Evolutionary conservation across 2,797 vertebrate genomes (phyloP).

Genomic region (Hemibagrus guttatus): DNA sequence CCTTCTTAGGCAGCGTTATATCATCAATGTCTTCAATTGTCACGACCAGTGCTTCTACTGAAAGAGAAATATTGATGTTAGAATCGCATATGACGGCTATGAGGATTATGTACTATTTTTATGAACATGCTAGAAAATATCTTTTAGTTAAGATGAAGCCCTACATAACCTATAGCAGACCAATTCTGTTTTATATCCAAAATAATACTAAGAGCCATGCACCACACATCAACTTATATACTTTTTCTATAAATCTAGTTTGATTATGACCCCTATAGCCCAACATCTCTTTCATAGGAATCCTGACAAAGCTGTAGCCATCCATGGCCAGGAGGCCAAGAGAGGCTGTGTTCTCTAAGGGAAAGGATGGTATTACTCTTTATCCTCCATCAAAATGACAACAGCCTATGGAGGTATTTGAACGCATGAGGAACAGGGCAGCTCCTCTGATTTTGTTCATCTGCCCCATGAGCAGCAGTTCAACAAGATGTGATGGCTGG

Average conservation of each 20-base stretch:
- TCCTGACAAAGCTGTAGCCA: background rate
- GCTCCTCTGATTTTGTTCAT: background rate
- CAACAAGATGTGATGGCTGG: background rate
- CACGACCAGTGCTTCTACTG: conserved; percentile 69
- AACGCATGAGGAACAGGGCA: background rate
- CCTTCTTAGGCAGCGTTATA: conserved; percentile 67
- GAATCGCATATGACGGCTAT: background rate
- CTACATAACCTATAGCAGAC: background rate
- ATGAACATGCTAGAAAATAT: background rate
- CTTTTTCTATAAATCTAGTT: background rate
- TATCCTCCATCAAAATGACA: background rate
- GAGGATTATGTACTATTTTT: background rate
- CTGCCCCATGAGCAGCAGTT: background rate
- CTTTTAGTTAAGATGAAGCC: background rate
- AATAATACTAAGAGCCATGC: background rate
- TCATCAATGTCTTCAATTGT: conserved; percentile 72
- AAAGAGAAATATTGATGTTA: conserved; percentile 20
- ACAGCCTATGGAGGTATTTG: background rate
- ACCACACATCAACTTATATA: background rate
- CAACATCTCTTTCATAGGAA: background rate
- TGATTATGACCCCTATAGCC: background rate
- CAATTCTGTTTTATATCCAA: background rate
- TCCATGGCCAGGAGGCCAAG: background rate
- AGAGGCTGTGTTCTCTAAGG: background rate
- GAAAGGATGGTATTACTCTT: background rate